phyloP scores from a whole-genome alignment of 2,888 invertebrate genomes.

The Lasioglossum vierecki region DNA sequence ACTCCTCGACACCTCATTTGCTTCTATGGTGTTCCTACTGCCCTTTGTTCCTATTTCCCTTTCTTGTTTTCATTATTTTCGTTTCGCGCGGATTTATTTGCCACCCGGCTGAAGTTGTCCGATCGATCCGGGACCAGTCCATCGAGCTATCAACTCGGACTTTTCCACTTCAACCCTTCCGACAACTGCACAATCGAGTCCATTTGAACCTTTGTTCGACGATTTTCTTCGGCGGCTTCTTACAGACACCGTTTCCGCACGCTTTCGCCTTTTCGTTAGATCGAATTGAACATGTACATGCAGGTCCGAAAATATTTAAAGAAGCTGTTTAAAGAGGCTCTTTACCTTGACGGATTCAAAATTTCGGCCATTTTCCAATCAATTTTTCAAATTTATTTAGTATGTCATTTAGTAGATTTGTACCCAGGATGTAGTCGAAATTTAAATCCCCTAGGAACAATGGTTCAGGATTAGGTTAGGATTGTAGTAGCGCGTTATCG shows the following conservation, averaged over 20 bases:
- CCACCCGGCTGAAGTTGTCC: background rate
- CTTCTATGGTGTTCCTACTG: background rate
- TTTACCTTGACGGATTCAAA: too few species aligned
- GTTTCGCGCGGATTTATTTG: background rate
- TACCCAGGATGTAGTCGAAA: too few species aligned
- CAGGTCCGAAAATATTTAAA: background rate
- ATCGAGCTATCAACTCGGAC: background rate
- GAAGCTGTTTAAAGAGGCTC: too few species aligned
- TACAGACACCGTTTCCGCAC: background rate
- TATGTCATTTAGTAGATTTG: too few species aligned
- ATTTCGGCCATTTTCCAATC: too few species aligned
- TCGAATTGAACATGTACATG: background rate
- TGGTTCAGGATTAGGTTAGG: too few species aligned
- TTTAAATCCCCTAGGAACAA: too few species aligned
- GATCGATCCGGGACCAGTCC: background rate
- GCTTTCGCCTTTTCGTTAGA: background rate
- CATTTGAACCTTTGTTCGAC: background rate
- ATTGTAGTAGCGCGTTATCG: too few species aligned
- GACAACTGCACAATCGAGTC: background rate
- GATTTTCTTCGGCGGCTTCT: background rate
- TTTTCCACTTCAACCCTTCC: constrained; percentile 7
- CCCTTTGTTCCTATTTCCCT: background rate
- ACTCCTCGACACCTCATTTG: background rate
- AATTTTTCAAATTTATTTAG: too few species aligned
- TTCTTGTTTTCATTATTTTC: background rate